These are phyloP conservation scores for Acrobasis suavella DNA, from an alignment of 2,888 invertebrate genomes.

Conservation along the genomic window DNA sequence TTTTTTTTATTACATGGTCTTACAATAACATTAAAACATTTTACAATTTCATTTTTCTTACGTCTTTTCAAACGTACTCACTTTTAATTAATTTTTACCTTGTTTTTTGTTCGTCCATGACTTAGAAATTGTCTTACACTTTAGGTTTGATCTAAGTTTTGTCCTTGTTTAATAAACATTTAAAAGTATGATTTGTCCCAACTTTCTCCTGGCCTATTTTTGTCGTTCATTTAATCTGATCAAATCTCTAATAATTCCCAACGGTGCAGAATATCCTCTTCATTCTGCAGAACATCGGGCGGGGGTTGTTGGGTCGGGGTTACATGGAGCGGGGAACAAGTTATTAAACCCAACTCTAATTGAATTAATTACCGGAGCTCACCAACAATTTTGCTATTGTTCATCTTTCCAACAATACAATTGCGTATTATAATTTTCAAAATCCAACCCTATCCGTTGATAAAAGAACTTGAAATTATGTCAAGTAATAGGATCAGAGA, in stretches of 20 bases:
- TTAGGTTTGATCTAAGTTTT: not conserved
- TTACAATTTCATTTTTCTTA: too few relatives aligned
- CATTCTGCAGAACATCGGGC: not conserved
- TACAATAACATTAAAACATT: too few relatives aligned
- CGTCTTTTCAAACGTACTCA: too few relatives aligned
- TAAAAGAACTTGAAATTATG: too few relatives aligned
- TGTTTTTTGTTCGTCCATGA: too few relatives aligned
- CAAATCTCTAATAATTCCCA: not conserved
- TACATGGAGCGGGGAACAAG: not conserved
- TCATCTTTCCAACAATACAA: not conserved
- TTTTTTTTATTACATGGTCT: not conserved
- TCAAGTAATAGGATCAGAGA: too few relatives aligned
- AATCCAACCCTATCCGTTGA: too few relatives aligned
- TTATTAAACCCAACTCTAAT: conserved; percentile 1
- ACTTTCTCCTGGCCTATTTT: not conserved
- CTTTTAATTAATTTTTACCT: too few relatives aligned
- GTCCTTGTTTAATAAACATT: not conserved
- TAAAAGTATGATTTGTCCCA: not conserved
- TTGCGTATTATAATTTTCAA: not conserved
- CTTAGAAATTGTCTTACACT: not conserved
- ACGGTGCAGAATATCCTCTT: not conserved
- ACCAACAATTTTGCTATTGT: not conserved
- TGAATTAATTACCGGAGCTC: not conserved
- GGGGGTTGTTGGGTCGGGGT: not conserved
- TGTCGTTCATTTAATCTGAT: not conserved